These are phyloP conservation scores for Alethe diademata DNA, from an alignment of 2,113 vertebrate species.

Conservation along the genomic window DNA sequence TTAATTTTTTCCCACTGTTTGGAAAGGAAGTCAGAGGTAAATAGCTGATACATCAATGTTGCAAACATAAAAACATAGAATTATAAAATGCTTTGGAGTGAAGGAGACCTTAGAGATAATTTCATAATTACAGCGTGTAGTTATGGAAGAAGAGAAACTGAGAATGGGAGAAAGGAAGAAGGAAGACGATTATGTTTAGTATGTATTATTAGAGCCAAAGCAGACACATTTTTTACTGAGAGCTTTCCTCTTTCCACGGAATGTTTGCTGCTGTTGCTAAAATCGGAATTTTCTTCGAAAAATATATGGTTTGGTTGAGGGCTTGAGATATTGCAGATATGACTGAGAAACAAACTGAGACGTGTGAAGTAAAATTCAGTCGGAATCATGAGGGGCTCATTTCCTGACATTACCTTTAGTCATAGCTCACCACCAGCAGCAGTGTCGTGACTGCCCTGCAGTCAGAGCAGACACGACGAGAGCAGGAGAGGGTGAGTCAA, in stretches of 20 bases:
- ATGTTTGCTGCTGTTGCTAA: background rate
- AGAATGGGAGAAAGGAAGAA: background rate
- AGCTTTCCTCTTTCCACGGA: background rate
- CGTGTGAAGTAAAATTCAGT: background rate
- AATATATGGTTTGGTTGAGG: background rate
- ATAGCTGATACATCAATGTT: background rate
- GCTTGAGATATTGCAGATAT: background rate
- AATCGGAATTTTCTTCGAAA: background rate
- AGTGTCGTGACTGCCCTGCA: background rate
- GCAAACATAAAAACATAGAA: background rate
- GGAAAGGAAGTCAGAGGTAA: background rate
- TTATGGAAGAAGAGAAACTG: background rate
- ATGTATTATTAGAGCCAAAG: background rate
- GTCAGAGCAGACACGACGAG: background rate
- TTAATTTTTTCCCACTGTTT: background rate
- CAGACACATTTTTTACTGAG: background rate
- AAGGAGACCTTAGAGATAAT: background rate
- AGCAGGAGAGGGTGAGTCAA: background rate
- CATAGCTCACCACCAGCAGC: background rate
- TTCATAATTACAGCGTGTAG: background rate
- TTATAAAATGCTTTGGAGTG: background rate
- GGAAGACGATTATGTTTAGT: background rate
- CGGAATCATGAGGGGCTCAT: background rate
- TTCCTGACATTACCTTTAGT: background rate
- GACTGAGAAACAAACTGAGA: background rate